Evolutionary conservation across 2,113 vertebrate species (phyloP).

Genomic region (Hemicordylus capensis): DNA sequence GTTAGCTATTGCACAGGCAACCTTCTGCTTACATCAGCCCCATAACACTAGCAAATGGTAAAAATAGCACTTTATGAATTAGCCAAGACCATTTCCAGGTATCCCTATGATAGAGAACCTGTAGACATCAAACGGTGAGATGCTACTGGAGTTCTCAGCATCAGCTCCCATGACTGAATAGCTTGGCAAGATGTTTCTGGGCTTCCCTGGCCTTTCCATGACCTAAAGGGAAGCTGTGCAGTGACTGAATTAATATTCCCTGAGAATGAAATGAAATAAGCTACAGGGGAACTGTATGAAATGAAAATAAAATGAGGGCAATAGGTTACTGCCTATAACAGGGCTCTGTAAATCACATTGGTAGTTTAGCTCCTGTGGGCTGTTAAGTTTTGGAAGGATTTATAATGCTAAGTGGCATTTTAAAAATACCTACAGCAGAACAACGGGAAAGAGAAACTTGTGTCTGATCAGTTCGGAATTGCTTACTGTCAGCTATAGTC

Average conservation of each 20-base stretch:
- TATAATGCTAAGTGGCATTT: slow-evolving; percentile 41
- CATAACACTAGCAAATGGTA: no score
- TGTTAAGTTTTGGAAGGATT: slow-evolving; percentile 57
- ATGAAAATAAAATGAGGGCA: slow-evolving; percentile 57
- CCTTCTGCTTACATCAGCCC: no score
- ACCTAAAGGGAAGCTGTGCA: slow-evolving; percentile 57
- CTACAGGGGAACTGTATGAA: slow-evolving; percentile 50
- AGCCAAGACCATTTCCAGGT: no score
- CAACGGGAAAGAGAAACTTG: background rate
- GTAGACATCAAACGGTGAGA: background rate
- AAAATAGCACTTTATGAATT: no score
- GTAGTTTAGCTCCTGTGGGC: slow-evolving; percentile 50
- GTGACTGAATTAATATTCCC: slow-evolving; percentile 65
- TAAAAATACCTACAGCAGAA: background rate
- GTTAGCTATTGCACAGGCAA: no score
- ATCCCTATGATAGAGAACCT: background rate
- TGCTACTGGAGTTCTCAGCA: background rate
- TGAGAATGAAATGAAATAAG: slow-evolving; percentile 55
- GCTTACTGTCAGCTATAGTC: background rate
- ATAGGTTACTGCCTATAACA: slow-evolving; percentile 61
- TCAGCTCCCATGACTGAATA: background rate
- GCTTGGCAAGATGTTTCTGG: slow-evolving; percentile 21
- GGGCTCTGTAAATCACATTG: slow-evolving; percentile 60
- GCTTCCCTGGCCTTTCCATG: slow-evolving; percentile 50
- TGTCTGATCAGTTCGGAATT: background rate